Evolutionary conservation across 1,140 invertebrate genomes (phyloP).

Genomic region (Euura lappo): DNA sequence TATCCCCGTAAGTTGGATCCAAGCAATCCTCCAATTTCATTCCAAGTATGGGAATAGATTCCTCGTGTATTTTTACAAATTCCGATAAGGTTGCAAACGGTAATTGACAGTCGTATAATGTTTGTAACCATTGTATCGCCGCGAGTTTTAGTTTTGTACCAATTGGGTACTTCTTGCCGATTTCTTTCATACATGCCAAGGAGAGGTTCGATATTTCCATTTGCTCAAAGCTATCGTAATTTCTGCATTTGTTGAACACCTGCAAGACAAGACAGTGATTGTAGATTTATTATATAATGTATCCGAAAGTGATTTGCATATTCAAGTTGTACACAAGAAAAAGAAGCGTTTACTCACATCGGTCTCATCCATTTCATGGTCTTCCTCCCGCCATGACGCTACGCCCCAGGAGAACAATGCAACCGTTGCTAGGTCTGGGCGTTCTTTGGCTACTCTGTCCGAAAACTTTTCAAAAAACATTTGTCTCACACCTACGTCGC

Average conservation of each 20-base stretch:
- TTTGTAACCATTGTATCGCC: slow-evolving; percentile 25
- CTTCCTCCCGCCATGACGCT: slow-evolving; percentile 31
- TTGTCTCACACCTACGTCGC: slow-evolving; percentile 26
- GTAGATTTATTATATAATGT: too few species aligned
- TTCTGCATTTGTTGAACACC: slow-evolving; percentile 52
- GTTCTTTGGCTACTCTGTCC: slow-evolving; percentile 15
- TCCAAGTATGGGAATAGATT: slow-evolving; percentile 28
- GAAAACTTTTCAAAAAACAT: slow-evolving; percentile 41
- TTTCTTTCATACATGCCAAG: slow-evolving; percentile 22
- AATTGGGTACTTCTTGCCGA: slow-evolving; percentile 23
- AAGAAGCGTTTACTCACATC: slow-evolving; percentile 34
- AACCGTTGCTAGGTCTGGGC: slow-evolving; percentile 24
- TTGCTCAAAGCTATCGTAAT: slow-evolving; percentile 47
- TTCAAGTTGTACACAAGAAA: background rate
- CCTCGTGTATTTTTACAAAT: slow-evolving; percentile 32
- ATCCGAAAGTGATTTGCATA: too few species aligned
- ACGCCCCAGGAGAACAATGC: slow-evolving; percentile 46
- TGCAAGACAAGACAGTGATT: slow-evolving; percentile 28
- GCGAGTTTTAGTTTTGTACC: slow-evolving; percentile 5
- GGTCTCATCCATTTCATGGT: slow-evolving; percentile 51
- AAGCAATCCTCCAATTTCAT: slow-evolving; percentile 34
- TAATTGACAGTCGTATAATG: background rate
- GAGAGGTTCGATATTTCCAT: slow-evolving; percentile 38
- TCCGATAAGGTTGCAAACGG: slow-evolving; percentile 25
- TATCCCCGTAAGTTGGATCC: slow-evolving; percentile 43